Evolutionary conservation across 1,140 invertebrate genomes (phyloP).

Genomic region (Drosophila pachea): DNA sequence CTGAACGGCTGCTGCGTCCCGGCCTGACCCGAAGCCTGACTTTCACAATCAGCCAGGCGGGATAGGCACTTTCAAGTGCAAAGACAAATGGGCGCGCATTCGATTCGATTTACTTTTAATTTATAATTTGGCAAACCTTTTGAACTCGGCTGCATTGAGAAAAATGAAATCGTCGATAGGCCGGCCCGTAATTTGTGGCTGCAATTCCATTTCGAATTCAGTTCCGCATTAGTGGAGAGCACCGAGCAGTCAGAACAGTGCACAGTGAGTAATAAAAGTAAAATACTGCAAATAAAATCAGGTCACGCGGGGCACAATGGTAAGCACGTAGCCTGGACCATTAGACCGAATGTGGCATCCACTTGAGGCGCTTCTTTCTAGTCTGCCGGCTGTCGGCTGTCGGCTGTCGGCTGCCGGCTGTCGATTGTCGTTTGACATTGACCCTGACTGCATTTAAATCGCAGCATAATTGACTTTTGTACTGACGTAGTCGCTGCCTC

Average conservation of each 20-base stretch:
- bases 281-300: slow-evolving; percentile 77
- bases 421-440: slow-evolving; percentile 35
- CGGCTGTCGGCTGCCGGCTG: too few species aligned
- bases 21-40: slow-evolving; percentile 56
- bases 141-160: slow-evolving; percentile 64
- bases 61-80: slow-evolving; percentile 68
- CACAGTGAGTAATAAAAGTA: slow-evolving; percentile 75
- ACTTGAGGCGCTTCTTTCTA: slow-evolving; percentile 59
- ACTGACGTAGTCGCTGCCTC: slow-evolving; percentile 34
- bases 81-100: slow-evolving; percentile 72
- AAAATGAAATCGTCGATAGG: slow-evolving; percentile 72
- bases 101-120: slow-evolving; percentile 77
- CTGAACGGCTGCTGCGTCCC: slow-evolving; percentile 19
- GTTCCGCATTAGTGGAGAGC: slow-evolving; percentile 67
- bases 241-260: slow-evolving; percentile 20
- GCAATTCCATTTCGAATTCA: slow-evolving; percentile 72
- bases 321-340: slow-evolving; percentile 47
- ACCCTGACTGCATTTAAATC: slow-evolving; percentile 74
- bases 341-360: slow-evolving; percentile 48
- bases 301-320: slow-evolving; percentile 71
- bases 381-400: slow-evolving; percentile 16
- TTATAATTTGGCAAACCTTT: slow-evolving; percentile 75
- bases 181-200: slow-evolving; percentile 67
- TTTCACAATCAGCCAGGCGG: slow-evolving; percentile 55
- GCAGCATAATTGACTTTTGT: slow-evolving; percentile 71